A percentile compares a stretch with the other conserved stretches of the same genome.
Conservation (phyloP, 2,888 invertebrate genomes). For the Harmothoe impar region DNA sequence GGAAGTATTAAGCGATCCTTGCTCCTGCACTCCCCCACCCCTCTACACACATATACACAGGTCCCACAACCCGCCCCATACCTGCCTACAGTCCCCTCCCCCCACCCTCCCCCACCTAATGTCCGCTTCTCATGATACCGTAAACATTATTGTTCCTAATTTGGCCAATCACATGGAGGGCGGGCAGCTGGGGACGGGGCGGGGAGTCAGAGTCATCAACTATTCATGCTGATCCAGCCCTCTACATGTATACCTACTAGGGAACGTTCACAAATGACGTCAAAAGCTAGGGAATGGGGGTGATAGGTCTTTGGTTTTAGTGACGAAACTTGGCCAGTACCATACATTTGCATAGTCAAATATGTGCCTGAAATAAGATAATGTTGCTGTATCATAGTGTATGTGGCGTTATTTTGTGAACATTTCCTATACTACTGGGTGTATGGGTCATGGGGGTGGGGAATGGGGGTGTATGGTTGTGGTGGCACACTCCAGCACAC, state of each 20-base stretch:
- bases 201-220: constrained; percentile 31
- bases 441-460: too few species aligned
- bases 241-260: background rate
- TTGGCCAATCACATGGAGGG: constrained; percentile 57
- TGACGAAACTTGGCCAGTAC: background rate
- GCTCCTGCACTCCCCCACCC: background rate
- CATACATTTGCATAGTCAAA: background rate
- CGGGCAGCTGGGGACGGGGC: background rate
- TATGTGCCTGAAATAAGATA: too few species aligned
- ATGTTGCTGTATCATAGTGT: background rate
- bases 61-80: background rate
- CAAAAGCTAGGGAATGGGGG: background rate
- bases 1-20: background rate
- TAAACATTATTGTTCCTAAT: constrained; percentile 61
- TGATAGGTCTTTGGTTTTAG: background rate
- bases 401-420: background rate
- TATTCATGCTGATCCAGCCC: background rate
- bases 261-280: too few species aligned
- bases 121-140: constrained; percentile 54
- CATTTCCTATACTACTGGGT: too few species aligned
- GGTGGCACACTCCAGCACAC: too few species aligned
- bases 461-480: too few species aligned
- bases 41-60: background rate
- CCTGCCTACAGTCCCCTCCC: background rate
- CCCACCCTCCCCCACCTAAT: constrained; percentile 9